These are phyloP conservation scores for Murina feae DNA, from an alignment of 2,113 vertebrate species.

Conservation along the genomic window DNA sequence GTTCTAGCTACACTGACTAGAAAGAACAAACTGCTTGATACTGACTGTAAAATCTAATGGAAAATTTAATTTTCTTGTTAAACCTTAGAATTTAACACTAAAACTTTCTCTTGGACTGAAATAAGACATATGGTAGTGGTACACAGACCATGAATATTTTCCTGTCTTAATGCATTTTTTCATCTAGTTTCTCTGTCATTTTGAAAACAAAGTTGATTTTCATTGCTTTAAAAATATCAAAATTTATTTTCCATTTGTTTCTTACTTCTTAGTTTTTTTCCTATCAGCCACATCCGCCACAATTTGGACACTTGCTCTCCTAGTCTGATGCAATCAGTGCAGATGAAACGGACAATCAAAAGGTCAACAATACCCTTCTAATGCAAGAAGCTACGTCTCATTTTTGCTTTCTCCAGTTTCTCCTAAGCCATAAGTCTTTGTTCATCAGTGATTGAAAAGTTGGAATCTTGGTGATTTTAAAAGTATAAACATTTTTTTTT, in stretches of 20 bases:
- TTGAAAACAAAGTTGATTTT: constrained; percentile 14
- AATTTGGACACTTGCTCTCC: constrained; percentile 43
- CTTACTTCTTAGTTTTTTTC: neutral
- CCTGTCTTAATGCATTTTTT: neutral
- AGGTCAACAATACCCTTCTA: constrained; percentile 55
- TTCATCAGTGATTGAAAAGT: constrained; percentile 37
- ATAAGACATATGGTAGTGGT: neutral
- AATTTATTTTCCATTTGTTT: constrained; percentile 34
- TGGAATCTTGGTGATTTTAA: neutral
- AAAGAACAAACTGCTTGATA: neutral
- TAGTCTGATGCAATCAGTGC: constrained; percentile 52
- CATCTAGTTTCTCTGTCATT: neutral
- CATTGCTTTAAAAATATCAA: neutral
- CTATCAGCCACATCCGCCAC: constrained; percentile 6
- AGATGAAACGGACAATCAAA: constrained; percentile 25
- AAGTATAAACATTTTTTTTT: neutral
- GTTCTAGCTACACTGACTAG: neutral
- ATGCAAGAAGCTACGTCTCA: constrained; percentile 35
- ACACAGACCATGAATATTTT: neutral
- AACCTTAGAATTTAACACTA: neutral
- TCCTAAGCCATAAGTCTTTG: constrained; percentile 11
- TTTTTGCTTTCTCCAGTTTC: constrained; percentile 34
- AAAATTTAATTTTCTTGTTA: neutral
- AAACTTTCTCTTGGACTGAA: neutral
- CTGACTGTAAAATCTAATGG: neutral